These are phyloP conservation scores for Zaprionus taronus DNA, from an alignment of 1,140 invertebrate species.

Conservation along the genomic window DNA sequence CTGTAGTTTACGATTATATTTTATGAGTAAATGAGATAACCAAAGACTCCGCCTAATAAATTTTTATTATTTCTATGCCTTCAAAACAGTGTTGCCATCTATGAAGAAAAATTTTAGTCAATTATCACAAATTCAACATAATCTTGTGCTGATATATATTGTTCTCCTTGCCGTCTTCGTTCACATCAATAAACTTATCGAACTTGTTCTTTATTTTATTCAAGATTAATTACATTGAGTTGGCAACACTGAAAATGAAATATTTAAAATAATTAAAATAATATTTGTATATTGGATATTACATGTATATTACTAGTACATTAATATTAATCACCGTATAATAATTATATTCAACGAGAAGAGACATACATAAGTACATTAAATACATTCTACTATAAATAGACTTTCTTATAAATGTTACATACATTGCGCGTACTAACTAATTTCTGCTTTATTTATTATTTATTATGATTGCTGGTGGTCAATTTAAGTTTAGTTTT, in stretches of 20 bases:
- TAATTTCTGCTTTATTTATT: neutral
- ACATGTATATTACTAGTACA: neutral
- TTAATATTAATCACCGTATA: neutral
- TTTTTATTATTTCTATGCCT: slow-evolving; percentile 54
- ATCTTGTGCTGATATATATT: neutral
- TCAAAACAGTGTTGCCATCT: neutral
- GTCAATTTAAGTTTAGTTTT: neutral
- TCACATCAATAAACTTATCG: neutral
- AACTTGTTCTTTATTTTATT: too few species aligned
- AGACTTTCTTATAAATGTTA: neutral
- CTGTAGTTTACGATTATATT: slow-evolving; percentile 51
- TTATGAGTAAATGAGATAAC: slow-evolving; percentile 70
- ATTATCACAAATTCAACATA: neutral
- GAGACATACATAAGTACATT: neutral
- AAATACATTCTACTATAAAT: neutral
- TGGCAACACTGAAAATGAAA: neutral
- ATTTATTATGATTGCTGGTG: neutral
- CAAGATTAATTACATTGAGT: neutral
- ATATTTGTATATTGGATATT: neutral
- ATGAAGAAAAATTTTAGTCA: neutral
- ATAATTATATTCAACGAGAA: neutral
- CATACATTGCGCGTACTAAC: neutral
- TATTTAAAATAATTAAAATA: neutral
- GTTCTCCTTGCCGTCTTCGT: neutral
- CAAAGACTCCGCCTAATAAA: slow-evolving; percentile 76